Evolutionary conservation across 2,797 vertebrate species (phyloP).

Genomic region (Masticophis lateralis): DNA sequence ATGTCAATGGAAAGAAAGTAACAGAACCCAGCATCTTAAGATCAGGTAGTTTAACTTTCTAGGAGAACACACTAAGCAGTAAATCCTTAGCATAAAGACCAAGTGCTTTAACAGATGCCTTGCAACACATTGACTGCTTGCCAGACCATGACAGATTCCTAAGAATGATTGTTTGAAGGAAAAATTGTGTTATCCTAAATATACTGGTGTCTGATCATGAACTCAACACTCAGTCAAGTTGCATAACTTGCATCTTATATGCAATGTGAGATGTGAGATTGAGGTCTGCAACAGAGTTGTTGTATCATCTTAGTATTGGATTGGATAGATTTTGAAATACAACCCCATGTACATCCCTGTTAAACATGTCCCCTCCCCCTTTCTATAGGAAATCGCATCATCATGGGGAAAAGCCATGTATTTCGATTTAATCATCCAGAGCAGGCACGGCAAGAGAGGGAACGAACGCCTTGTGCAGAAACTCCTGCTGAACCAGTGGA

Average conservation of each 20-base stretch:
- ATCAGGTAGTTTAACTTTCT: constrained; percentile 79
- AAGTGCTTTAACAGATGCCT: background rate
- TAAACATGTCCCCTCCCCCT: background rate
- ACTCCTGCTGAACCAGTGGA: constrained; percentile 91
- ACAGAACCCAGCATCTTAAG: constrained; percentile 87
- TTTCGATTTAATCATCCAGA: constrained; percentile 97
- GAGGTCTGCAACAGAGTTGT: background rate
- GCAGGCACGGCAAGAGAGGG: constrained; percentile 92
- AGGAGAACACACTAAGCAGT: background rate
- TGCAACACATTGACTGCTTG: background rate
- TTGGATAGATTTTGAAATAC: background rate
- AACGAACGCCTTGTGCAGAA: constrained; percentile 88
- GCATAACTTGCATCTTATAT: background rate
- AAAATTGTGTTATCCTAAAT: background rate
- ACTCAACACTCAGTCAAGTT: background rate
- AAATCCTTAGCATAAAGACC: background rate
- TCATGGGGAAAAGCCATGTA: constrained; percentile 97
- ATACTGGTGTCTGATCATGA: background rate
- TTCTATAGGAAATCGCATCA: constrained; percentile 91
- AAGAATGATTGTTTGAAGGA: background rate
- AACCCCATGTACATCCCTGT: background rate
- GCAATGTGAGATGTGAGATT: background rate
- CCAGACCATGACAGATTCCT: background rate
- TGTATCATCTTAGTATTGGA: background rate
- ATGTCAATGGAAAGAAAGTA: constrained; percentile 95